Base-by-base conservation (phyloP, 2,888 invertebrate genomes). In the Drosophila kanekoi region DNA sequence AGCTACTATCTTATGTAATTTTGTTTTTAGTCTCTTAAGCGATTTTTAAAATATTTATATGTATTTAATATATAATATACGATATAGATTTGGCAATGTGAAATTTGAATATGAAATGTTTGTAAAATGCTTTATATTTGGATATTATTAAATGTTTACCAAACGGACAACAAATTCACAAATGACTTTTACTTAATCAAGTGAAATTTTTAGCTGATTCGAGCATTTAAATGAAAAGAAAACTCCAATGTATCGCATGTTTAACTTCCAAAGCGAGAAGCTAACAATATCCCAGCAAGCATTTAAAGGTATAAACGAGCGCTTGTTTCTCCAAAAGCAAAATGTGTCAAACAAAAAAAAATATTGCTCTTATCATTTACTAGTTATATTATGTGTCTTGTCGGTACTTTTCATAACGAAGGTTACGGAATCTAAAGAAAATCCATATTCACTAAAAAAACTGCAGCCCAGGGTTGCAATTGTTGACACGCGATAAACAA, bases 91-190 rank as follows among this genome's bases (percentile, higher is more conserved):
- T 67, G 81, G 66, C 65, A 80, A 76, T 79, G 79, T 72, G 51
- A 66, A 82, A 82, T 70, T 87, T 72, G 18, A 72, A 71, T 66
- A 72, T 81, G 54, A 78, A 76, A 76, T 68, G 65, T 83, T 83
- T 83, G 77, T 83, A 72, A 82, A 85, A 86, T 85, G 79, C 82
- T 83, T 87, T 86, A 86, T 88, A 86, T 82, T 82, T 87, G 68
- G 66, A 76, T 58, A 81, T 75, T 84, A 81, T 84, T 86, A 88
- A 88, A 86, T 83, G 84, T 88, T 86, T 88, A 79, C 66, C 85
- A 76, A 28, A 76, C 43, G 35, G 45, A 57, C 56, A 57, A 41
- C 13, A 37, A 18, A 53, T 61, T 13, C 5, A 4, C 10, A 8
- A 45, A 28, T 10, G 33, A 14, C 35, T 65, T 48, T 59, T n/a